Conservation (phyloP, 2,888 invertebrate species). For the Ophion costatus region DNA sequence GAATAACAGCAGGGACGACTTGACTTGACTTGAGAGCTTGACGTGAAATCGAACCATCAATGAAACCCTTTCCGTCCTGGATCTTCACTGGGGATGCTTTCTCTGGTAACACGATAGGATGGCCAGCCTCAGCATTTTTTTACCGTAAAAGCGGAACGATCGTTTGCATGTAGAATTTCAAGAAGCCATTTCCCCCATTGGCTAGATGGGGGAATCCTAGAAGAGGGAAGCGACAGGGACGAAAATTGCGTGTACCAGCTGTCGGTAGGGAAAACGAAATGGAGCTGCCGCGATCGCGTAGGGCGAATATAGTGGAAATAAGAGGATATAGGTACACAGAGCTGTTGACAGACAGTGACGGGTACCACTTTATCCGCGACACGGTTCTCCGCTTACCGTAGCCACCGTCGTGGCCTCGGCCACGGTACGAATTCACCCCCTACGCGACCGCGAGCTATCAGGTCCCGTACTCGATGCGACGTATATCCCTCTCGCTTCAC, state of each 20-base stretch:
- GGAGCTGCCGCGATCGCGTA: constrained; percentile 29
- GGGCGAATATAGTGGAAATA: constrained; percentile 63
- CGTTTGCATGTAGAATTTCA: background rate
- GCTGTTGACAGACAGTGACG: constrained; percentile 81
- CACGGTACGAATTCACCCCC: constrained; percentile 68
- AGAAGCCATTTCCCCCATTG: background rate
- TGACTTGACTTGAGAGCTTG: background rate
- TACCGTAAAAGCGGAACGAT: background rate
- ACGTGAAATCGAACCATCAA: background rate
- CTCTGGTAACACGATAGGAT: background rate
- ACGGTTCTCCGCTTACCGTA: constrained; percentile 82
- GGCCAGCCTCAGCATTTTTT: background rate
- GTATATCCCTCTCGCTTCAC: constrained; percentile 54
- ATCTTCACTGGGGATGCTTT: background rate
- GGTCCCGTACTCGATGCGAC: constrained; percentile 75
- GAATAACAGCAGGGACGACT: background rate
- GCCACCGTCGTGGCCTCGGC: constrained; percentile 74
- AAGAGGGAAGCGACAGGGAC: background rate
- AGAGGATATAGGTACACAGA: constrained; percentile 71
- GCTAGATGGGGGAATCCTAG: background rate
- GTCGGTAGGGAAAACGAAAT: constrained; percentile 18
- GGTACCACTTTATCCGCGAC: constrained; percentile 82
- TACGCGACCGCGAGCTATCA: constrained; percentile 72
- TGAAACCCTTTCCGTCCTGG: background rate
- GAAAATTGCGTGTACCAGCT: background rate